Evolutionary conservation across 2,113 vertebrate species (phyloP), one percentile per base, ranked within the genome.

Genomic region (Cebidichthys violaceus): DNA sequence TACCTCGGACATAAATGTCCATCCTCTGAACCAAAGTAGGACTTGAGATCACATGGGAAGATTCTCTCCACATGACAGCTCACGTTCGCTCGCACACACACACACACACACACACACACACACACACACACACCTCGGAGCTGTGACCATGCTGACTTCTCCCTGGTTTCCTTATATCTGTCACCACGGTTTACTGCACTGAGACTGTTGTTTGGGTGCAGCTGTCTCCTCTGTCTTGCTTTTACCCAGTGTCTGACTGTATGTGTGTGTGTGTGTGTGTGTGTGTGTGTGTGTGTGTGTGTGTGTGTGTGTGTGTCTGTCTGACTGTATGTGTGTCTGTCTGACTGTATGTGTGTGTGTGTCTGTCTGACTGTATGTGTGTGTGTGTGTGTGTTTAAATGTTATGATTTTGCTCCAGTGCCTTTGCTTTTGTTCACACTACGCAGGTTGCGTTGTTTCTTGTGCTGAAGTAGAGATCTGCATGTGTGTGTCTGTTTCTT

Each of bases 151-250:
- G 27, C 57, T 45, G 80, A 59, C 86, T 68, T 77, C 60, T 88
- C 83, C 81, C 67, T 31, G 47, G 55, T 80, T 84, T 77, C 78
- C 77, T 83, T 80, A 78, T 88, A 81, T 88, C 83, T 92, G 90
- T 93, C 90, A 86, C 75, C 84, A 76, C 82, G 62, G 75, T 81
- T 91, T 76, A 89, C 79, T 71, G 77, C 72, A 71, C 37, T 20
- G 78, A 85, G 87, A 68, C 83, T 64, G 70, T 92, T 93, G 89
- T 92, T 93, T 92, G 88, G 90, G 86, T 93, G 90, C 90, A 81
- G 84, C 84, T 90, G 88, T 90, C 84, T 86, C 77, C 77, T 81
- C 64, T 75, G 86, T 90, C 89, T 87, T n/a, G 27, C 35, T 87
- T 77, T 76, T 66, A 66, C 20, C 39, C 45, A 4, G 22, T 35